Evolutionary conservation across 2,888 invertebrate genomes (phyloP).

Genomic region (Pimpla rufipes): DNA sequence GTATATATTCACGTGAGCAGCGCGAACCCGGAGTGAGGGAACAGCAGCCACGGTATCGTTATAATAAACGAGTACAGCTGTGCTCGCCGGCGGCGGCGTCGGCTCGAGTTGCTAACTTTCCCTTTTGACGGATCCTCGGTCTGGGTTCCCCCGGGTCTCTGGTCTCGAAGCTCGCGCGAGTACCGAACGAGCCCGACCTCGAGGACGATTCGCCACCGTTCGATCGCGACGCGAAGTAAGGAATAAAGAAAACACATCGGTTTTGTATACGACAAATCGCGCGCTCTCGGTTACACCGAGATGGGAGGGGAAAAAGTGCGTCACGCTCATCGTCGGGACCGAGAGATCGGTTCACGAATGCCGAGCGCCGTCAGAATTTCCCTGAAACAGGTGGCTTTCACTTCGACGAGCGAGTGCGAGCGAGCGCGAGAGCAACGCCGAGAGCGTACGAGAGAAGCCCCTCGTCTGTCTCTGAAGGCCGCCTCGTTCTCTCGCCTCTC

Average conservation of each 20-base stretch:
- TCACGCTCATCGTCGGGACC: constrained; percentile 28
- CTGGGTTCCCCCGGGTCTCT: constrained; percentile 22
- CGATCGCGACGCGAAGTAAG: constrained; percentile 40
- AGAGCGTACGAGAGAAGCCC: neutral
- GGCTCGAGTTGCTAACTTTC: constrained; percentile 65
- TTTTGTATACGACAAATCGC: constrained; percentile 7
- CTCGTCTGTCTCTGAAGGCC: constrained; percentile 61
- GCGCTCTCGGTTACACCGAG: constrained; percentile 9
- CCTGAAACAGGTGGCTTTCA: constrained; percentile 69
- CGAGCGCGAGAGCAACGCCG: constrained; percentile 14
- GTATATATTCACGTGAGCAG: constrained; percentile 13
- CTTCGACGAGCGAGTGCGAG: constrained; percentile 63
- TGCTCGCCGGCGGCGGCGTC: constrained; percentile 51
- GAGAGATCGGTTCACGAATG: constrained; percentile 54
- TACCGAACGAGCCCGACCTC: constrained; percentile 50
- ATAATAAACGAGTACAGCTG: constrained; percentile 54
- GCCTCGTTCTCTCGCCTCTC: constrained; percentile 39
- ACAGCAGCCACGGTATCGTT: constrained; percentile 43
- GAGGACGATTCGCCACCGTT: constrained; percentile 64
- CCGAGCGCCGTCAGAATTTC: constrained; percentile 52
- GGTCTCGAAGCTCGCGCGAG: constrained; percentile 31
- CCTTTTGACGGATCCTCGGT: constrained; percentile 69
- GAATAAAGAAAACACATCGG: constrained; percentile 14
- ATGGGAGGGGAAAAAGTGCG: constrained; percentile 29
- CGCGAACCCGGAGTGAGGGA: constrained; percentile 35